phyloP scores from a whole-genome alignment of 2,113 vertebrate genomes.

The Pseudopodoces humilis region DNA sequence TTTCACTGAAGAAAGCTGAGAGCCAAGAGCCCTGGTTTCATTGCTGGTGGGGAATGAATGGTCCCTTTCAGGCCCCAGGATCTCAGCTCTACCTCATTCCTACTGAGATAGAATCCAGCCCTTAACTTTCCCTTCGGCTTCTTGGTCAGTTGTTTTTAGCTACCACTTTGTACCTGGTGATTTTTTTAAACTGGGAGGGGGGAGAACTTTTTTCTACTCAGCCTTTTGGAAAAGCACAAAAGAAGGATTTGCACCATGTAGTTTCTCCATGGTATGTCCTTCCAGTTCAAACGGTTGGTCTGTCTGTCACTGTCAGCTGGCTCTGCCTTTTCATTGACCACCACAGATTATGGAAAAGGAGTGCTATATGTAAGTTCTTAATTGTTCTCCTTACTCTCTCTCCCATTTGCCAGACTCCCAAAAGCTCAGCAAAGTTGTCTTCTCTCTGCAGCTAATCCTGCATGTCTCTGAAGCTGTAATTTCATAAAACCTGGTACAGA shows the following conservation, averaged over 20 bases:
- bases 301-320: not conserved
- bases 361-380: not conserved
- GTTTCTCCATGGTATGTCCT: not conserved
- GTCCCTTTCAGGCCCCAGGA: not conserved
- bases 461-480: not conserved
- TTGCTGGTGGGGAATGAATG: not conserved
- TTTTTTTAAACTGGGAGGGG: not conserved
- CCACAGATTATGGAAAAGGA: not conserved
- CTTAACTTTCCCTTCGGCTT: not conserved
- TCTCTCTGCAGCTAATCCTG: not conserved
- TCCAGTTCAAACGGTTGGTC: not conserved
- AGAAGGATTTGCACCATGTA: not conserved
- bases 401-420: not conserved
- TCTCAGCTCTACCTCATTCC: not conserved
- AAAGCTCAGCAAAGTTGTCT: not conserved
- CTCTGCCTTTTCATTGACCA: not conserved
- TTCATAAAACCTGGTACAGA: not conserved
- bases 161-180: not conserved
- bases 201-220: not conserved
- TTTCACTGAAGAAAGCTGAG: not conserved
- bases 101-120: not conserved
- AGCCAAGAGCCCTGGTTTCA: not conserved
- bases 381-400: not conserved
- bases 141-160: not conserved
- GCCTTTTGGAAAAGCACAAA: not conserved